Conservation (phyloP, 2,113 vertebrate species). For the Numida meleagris region DNA sequence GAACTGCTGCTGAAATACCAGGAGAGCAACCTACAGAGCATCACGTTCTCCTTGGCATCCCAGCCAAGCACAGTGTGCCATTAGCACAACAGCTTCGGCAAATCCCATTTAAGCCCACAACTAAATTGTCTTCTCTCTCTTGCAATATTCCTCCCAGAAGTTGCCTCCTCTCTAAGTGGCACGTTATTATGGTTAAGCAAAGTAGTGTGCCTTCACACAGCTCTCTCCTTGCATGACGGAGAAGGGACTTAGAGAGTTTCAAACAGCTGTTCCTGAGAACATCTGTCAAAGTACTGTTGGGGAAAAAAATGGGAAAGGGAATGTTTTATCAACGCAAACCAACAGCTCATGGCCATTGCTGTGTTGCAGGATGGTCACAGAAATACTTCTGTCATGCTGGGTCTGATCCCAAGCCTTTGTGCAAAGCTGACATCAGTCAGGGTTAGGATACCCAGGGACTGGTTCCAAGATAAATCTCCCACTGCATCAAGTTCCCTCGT, state of each 20-base stretch:
- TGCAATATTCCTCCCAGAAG: neutral
- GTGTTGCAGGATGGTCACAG: neutral
- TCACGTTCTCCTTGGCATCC: neutral
- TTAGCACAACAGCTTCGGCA: accelerated
- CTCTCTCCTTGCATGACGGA: neutral
- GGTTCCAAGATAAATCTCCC: slow-evolving; percentile 9
- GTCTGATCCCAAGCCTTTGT: neutral
- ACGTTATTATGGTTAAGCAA: accelerated
- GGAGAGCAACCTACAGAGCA: neutral
- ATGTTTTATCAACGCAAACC: neutral
- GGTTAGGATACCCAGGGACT: neutral
- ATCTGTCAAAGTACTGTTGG: neutral
- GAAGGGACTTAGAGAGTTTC: neutral
- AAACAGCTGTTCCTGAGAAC: neutral
- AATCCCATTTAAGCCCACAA: accelerated
- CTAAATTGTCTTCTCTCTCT: neutral
- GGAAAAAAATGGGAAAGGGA: neutral
- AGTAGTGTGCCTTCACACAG: neutral
- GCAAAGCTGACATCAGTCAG: neutral
- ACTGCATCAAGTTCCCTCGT: neutral
- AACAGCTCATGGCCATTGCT: neutral
- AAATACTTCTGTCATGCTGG: neutral
- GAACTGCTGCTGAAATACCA: neutral
- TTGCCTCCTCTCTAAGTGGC: neutral
- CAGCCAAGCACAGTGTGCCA: neutral